These are phyloP conservation scores for Nyctalus aviator DNA, from an alignment of 2,797 vertebrate genomes.

Conservation along the genomic window DNA sequence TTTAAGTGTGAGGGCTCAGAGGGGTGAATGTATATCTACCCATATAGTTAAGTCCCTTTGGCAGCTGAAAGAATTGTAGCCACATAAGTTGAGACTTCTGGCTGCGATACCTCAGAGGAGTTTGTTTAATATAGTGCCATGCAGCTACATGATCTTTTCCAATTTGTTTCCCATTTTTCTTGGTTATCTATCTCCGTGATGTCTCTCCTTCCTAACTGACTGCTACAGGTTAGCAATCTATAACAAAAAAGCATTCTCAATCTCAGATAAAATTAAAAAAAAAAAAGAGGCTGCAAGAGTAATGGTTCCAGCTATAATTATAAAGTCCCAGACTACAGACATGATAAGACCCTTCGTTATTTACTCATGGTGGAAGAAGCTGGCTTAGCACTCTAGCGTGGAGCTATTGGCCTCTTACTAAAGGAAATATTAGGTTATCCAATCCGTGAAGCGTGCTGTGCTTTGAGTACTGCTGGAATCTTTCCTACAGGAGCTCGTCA, in stretches of 20 bases:
- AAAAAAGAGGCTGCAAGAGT: conserved; percentile 72
- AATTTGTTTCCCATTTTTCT: conserved; percentile 81
- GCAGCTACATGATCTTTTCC: conserved; percentile 63
- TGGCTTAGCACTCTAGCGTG: background rate
- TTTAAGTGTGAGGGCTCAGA: conserved; percentile 3
- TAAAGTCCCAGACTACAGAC: conserved; percentile 67
- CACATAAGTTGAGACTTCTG: background rate
- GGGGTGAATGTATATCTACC: too few relatives aligned
- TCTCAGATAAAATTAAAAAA: conserved; percentile 63
- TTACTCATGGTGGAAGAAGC: conserved; percentile 47
- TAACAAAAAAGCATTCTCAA: conserved; percentile 69
- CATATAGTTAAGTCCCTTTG: background rate
- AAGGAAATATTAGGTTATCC: conserved; percentile 36
- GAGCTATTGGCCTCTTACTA: background rate
- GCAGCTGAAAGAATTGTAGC: background rate
- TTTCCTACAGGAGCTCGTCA: conserved; percentile 42
- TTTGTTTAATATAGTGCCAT: conserved; percentile 68
- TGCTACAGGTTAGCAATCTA: conserved; percentile 77
- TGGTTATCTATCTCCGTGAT: conserved; percentile 78
- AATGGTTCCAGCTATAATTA: conserved; percentile 74
- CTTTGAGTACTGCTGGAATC: background rate
- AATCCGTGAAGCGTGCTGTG: background rate
- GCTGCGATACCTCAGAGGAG: conserved; percentile 6
- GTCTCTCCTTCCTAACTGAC: conserved; percentile 70
- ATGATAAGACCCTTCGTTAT: conserved; percentile 66